These are phyloP conservation scores for Leptura quadrifasciata DNA, from an alignment of 2,888 invertebrate genomes.

Conservation along the genomic window DNA sequence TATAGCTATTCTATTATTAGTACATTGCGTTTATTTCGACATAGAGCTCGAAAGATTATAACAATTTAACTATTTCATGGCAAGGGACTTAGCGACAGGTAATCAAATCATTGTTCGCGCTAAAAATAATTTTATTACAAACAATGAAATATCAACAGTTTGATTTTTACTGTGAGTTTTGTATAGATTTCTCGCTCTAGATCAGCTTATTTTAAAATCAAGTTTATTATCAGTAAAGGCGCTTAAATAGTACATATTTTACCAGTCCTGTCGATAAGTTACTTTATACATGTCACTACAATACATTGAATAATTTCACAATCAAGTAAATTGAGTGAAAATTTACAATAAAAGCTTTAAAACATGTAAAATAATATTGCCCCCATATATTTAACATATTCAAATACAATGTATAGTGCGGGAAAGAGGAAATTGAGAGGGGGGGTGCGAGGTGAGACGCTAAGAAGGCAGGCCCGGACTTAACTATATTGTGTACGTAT, in stretches of 20 bases:
- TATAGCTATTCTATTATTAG: slow-evolving; percentile 24
- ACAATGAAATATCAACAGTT: not conserved
- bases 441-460: too few relatives aligned
- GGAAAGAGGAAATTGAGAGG: too few relatives aligned
- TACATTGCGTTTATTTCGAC: slow-evolving; percentile 2
- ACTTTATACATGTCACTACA: too few relatives aligned
- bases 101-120: slow-evolving; percentile 4
- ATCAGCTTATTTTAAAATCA: not conserved
- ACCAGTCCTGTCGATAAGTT: too few relatives aligned
- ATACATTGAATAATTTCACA: too few relatives aligned
- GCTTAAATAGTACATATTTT: not conserved
- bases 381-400: too few relatives aligned
- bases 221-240: not conserved
- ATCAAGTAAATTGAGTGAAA: too few relatives aligned
- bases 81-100: slow-evolving; percentile 7
- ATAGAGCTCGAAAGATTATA: not conserved
- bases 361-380: too few relatives aligned
- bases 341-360: too few relatives aligned
- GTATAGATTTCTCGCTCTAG: not conserved
- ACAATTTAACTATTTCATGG: not conserved
- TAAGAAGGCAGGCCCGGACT: too few relatives aligned
- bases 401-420: too few relatives aligned
- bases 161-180: not conserved
- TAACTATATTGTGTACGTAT: too few relatives aligned
- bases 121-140: slow-evolving; percentile 7